Conservation (phyloP, 1,140 invertebrate genomes). For the Drosophila sp. region DNA sequence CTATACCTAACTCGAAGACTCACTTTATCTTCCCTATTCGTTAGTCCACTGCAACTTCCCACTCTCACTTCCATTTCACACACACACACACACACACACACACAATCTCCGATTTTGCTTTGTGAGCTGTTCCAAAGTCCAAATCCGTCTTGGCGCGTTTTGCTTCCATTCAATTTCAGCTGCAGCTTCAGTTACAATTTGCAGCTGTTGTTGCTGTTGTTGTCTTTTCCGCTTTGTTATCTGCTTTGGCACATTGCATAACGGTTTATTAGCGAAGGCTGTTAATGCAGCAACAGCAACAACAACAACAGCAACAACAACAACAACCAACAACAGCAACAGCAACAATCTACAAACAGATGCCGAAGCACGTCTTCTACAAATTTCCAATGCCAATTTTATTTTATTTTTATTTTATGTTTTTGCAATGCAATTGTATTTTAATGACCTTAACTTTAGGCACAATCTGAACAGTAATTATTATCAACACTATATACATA, state of each 20-base stretch:
- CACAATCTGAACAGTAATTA: no score
- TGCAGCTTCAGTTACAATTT: slow-evolving; percentile 44
- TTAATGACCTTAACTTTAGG: slow-evolving; percentile 23
- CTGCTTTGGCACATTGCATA: slow-evolving; percentile 77
- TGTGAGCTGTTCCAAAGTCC: slow-evolving; percentile 38
- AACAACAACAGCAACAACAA: slow-evolving; percentile 32
- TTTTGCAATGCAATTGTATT: slow-evolving; percentile 35
- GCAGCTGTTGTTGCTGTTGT: slow-evolving; percentile 34
- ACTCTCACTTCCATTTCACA: slow-evolving; percentile 1
- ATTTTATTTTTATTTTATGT: slow-evolving; percentile 33
- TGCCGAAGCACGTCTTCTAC: slow-evolving; percentile 59
- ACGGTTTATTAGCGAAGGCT: slow-evolving; percentile 80
- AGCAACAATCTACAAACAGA: slow-evolving; percentile 42
- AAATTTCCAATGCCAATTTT: slow-evolving; percentile 69
- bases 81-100: slow-evolving; percentile 11
- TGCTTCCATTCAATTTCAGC: slow-evolving; percentile 39
- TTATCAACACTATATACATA: slow-evolving; percentile 12
- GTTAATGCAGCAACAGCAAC: slow-evolving; percentile 48
- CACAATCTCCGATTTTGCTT: background rate
- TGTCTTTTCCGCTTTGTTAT: slow-evolving; percentile 39
- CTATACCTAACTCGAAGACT: no score
- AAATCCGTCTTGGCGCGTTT: slow-evolving; percentile 31
- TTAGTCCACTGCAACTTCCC: background rate
- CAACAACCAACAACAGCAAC: slow-evolving; percentile 30
- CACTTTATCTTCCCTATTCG: background rate